A percentile compares a stretch with the other conserved stretches of the same genome.
These are phyloP conservation scores for Phymanthus crucifer DNA, from an alignment of 92 coral and sea anemone genomes.

Conservation along the genomic window DNA sequence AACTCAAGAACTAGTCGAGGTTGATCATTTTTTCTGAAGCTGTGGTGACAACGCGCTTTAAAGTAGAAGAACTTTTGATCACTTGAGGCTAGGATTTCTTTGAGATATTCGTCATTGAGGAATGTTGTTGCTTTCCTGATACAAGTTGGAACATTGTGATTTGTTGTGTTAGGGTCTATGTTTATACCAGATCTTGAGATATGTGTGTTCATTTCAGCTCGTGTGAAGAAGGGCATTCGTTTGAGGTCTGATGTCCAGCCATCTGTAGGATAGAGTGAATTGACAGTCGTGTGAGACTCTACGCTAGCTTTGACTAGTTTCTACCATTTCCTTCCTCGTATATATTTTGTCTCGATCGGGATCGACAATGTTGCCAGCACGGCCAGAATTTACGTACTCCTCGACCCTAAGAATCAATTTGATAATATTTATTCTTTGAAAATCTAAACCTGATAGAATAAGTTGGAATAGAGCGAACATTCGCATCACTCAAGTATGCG, in stretches of 20 bases:
- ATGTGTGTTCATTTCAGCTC: constrained; percentile 62
- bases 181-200: constrained; percentile 55
- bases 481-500: too few species aligned
- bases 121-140: constrained; percentile 62
- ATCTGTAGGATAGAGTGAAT: constrained; percentile 38
- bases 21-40: constrained; percentile 52
- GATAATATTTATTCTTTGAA: too few species aligned
- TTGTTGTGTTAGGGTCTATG: constrained; percentile 32
- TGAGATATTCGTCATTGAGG: constrained; percentile 55
- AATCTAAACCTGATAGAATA: too few species aligned
- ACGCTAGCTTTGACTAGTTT: too few species aligned
- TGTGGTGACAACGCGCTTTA: constrained; percentile 47
- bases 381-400: constrained; percentile 14
- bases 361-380: constrained; percentile 33
- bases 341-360: constrained; percentile 17
- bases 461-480: too few species aligned
- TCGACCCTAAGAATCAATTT: constrained; percentile 25
- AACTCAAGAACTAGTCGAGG: too few species aligned
- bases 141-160: constrained; percentile 52
- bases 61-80: constrained; percentile 43
- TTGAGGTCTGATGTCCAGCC: constrained; percentile 54
- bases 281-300: too few species aligned
- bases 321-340: too few species aligned
- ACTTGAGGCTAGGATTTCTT: constrained; percentile 42
- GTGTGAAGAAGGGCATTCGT: constrained; percentile 57